Evolutionary conservation across 2,888 invertebrate genomes (phyloP).

Genomic region (Caenorhabditis uteleia): DNA sequence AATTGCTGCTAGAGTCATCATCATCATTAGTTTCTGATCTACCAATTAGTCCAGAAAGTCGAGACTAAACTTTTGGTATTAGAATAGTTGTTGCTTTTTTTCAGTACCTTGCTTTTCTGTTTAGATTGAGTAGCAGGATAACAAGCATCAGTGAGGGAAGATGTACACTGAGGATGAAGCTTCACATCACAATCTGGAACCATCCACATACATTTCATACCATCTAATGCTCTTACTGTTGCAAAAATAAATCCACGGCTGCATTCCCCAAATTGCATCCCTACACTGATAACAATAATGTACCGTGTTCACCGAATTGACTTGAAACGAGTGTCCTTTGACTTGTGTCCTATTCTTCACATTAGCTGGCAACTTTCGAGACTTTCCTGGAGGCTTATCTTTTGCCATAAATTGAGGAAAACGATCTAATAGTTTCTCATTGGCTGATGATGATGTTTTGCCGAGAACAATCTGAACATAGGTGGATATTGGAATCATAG

Average conservation of each 20-base stretch:
- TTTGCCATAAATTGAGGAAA: slow-evolving; percentile 85
- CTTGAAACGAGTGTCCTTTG: slow-evolving; percentile 87
- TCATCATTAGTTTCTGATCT: slow-evolving; percentile 47
- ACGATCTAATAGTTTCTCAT: slow-evolving; percentile 76
- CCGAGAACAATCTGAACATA: slow-evolving; percentile 55
- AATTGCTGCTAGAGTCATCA: slow-evolving; percentile 22
- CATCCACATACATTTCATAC: neutral
- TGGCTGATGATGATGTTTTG: slow-evolving; percentile 58
- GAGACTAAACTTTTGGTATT: slow-evolving; percentile 22
- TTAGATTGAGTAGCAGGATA: slow-evolving; percentile 71
- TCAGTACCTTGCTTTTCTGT: slow-evolving; percentile 32
- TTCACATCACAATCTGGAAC: slow-evolving; percentile 84
- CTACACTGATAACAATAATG: slow-evolving; percentile 93
- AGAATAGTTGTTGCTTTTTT: neutral
- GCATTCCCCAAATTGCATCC: slow-evolving; percentile 89
- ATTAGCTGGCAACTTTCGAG: slow-evolving; percentile 43
- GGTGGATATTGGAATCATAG: slow-evolving; percentile 72
- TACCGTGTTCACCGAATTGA: slow-evolving; percentile 86
- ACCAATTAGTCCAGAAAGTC: slow-evolving; percentile 42
- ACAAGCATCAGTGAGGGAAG: slow-evolving; percentile 82
- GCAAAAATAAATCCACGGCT: slow-evolving; percentile 95
- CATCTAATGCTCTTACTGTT: slow-evolving; percentile 76
- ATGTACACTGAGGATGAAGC: slow-evolving; percentile 84
- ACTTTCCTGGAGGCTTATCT: slow-evolving; percentile 76
- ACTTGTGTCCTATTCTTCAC: slow-evolving; percentile 39